Percentiles rank a stretch among this genome's conserved stretches.
Evolutionary conservation across 2,113 vertebrate species (phyloP).

Genomic region (Tychaedon coryphoeus): DNA sequence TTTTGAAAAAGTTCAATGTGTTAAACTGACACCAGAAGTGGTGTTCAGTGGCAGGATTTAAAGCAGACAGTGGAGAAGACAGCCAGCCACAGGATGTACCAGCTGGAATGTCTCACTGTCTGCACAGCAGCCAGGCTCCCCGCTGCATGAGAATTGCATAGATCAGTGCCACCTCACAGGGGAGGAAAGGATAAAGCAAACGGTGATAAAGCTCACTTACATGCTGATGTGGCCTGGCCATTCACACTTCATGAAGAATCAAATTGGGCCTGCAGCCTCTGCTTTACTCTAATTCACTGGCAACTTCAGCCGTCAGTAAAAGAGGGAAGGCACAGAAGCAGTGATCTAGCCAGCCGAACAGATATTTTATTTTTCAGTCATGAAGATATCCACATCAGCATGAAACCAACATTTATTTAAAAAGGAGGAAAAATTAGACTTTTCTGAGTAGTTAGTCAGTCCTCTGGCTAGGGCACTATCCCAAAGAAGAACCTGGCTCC

Average conservation of each 20-base stretch:
- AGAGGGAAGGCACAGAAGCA: background rate
- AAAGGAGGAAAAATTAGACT: background rate
- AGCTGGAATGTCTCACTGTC: background rate
- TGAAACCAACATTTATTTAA: background rate
- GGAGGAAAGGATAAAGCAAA: background rate
- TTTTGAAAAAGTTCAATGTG: background rate
- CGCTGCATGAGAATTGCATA: background rate
- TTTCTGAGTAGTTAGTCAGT: background rate
- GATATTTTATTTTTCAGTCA: background rate
- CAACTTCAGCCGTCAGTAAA: background rate
- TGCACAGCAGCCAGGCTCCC: background rate
- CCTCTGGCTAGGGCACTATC: background rate
- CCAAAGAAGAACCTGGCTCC: background rate
- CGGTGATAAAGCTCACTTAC: background rate
- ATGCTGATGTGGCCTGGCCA: background rate
- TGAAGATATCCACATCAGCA: fast-evolving
- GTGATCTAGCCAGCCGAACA: background rate
- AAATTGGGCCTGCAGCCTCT: background rate
- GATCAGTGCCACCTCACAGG: background rate
- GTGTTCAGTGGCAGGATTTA: background rate
- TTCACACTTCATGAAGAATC: background rate
- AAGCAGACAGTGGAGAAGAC: background rate
- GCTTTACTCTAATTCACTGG: background rate
- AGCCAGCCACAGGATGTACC: background rate
- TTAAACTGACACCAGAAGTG: background rate